These are phyloP conservation scores for Girardia tigrina DNA, from an alignment of 2,888 invertebrate species.

Conservation along the genomic window DNA sequence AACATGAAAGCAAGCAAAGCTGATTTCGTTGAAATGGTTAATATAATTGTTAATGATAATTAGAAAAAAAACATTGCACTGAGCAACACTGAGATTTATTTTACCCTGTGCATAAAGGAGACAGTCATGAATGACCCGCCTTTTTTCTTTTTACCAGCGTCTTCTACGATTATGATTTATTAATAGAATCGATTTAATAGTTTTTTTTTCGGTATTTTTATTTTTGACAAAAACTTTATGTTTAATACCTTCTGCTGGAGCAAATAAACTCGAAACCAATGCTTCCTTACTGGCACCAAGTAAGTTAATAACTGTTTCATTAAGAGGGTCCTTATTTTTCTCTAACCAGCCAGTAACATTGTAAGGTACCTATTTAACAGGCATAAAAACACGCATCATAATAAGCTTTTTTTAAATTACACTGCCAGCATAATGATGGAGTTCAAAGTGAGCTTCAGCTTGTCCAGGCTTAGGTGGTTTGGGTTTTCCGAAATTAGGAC, in stretches of 20 bases:
- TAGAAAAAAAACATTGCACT: neutral
- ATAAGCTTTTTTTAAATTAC: constrained; percentile 54
- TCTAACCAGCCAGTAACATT: constrained; percentile 97
- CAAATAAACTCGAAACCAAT: constrained; percentile 43
- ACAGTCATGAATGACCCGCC: constrained; percentile 95
- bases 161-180: constrained; percentile 12
- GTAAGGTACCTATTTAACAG: constrained; percentile 68
- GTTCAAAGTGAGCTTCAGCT: constrained; percentile 74
- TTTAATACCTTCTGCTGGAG: constrained; percentile 56
- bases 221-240: neutral
- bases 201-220: neutral
- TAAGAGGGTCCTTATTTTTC: constrained; percentile 99
- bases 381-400: neutral
- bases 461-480: constrained; percentile 57
- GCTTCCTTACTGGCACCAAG: constrained; percentile 63
- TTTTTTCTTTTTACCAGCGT: constrained; percentile 75
- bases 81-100: neutral
- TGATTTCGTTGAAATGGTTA: constrained; percentile 23
- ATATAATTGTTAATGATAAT: neutral
- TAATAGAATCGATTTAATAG: neutral
- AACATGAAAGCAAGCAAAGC: neutral
- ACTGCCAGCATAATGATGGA: constrained; percentile 96
- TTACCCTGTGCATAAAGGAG: constrained; percentile 84
- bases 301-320: constrained; percentile 95
- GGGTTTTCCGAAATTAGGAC: constrained; percentile 47